phyloP scores from a whole-genome alignment of 35 echinoderm and acorn worm species.

The Apostichopus japonicus region DNA sequence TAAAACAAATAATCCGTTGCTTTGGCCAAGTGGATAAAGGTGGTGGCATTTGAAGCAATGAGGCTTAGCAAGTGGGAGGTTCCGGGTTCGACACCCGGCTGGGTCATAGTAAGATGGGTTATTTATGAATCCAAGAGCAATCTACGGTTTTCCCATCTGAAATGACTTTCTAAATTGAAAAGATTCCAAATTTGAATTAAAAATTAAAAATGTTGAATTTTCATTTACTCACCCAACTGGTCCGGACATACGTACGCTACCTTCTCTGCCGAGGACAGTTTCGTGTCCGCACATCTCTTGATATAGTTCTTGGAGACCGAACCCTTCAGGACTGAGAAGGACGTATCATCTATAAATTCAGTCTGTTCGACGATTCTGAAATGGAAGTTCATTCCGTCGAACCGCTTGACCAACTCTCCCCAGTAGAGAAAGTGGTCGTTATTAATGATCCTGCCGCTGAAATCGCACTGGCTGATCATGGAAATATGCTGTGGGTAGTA shows the following conservation, averaged over 20 bases:
- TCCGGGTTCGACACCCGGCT: too few species aligned
- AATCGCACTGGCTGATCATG: conserved; percentile 82
- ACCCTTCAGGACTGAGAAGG: conserved; percentile 78
- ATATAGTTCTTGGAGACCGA: conserved; percentile 69
- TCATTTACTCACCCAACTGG: conserved; percentile 84
- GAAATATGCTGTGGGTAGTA: conserved; percentile 75
- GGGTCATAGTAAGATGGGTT: too few species aligned
- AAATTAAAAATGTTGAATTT: too few species aligned
- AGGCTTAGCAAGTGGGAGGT: too few species aligned
- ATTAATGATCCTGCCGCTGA: conserved; percentile 89
- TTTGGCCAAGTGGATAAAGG: too few species aligned
- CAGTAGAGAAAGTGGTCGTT: conserved; percentile 97
- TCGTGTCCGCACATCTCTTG: conserved; percentile 76
- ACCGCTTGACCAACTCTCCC: conserved; percentile 66
- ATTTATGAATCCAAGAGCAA: too few species aligned
- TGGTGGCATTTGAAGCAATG: too few species aligned
- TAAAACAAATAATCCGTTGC: too few species aligned
- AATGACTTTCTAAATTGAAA: too few species aligned
- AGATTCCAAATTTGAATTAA: too few species aligned
- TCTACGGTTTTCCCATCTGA: too few species aligned
- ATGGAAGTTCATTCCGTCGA: conserved; percentile 56
- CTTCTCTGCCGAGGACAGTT: conserved; percentile 85
- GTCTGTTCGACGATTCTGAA: conserved; percentile 91
- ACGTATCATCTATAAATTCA: conserved; percentile 94
- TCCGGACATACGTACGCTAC: conserved; percentile 93